Percentiles rank a stretch among this genome's conserved stretches.
Evolutionary conservation across 2,113 vertebrate species (phyloP).

Genomic region (Hemiscyllium ocellatum): DNA sequence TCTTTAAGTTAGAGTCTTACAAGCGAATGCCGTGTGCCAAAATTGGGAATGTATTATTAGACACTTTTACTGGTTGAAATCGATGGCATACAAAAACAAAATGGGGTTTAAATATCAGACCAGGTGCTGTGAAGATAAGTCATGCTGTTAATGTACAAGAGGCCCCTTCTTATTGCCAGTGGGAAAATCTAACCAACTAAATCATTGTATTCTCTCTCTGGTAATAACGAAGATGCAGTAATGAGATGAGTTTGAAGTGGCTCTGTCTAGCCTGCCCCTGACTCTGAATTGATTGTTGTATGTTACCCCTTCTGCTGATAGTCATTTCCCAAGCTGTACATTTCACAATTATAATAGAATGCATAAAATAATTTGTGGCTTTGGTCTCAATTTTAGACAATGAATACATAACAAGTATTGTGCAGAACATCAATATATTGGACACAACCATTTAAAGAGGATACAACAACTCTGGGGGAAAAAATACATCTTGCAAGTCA

Average conservation of each 20-base stretch:
- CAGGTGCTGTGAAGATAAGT: neutral
- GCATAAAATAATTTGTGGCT: neutral
- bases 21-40: neutral
- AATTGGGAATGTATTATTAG: neutral
- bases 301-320: neutral
- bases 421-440: conserved; percentile 2
- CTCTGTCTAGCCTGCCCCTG: neutral
- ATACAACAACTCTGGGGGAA: too few relatives aligned
- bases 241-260: neutral
- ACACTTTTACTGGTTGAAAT: neutral
- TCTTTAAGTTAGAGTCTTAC: neutral
- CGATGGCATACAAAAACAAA: neutral
- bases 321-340: neutral
- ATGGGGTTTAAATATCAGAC: neutral
- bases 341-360: conserved; percentile 5
- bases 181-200: neutral
- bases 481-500: neutral
- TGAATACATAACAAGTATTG: neutral
- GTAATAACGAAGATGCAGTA: neutral
- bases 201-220: neutral
- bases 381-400: conserved; percentile 15
- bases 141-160: neutral
- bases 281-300: neutral
- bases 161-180: neutral
- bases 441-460: conserved; percentile 4